phyloP scores from a whole-genome alignment of 2,888 invertebrate genomes.

The Periphyllus acericola region DNA sequence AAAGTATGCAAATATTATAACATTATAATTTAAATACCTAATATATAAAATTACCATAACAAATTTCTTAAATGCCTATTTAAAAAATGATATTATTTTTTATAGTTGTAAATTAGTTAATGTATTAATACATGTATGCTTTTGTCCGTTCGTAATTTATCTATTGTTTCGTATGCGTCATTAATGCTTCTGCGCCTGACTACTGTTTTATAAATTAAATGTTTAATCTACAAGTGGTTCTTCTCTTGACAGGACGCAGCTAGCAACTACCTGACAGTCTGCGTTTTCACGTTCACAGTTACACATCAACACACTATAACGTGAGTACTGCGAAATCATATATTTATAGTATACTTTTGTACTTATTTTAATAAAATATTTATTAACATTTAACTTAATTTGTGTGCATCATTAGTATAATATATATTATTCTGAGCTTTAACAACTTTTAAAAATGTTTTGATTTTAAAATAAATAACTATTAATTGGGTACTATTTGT shows the following conservation, averaged over 20 bases:
- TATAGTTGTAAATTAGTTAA: background rate
- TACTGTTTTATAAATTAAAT: conserved; percentile 50
- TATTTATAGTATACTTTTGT: background rate
- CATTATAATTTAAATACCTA: background rate
- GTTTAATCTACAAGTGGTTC: conserved; percentile 63
- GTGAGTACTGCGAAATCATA: conserved; percentile 44
- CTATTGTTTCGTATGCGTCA: background rate
- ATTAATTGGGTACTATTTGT: background rate
- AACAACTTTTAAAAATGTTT: background rate
- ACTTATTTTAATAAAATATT: background rate
- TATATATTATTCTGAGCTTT: background rate
- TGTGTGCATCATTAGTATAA: background rate
- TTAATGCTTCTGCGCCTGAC: conserved; percentile 46
- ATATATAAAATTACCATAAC: too few relatives aligned
- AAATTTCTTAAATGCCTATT: too few relatives aligned
- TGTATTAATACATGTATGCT: background rate
- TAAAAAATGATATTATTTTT: background rate
- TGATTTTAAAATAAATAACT: background rate
- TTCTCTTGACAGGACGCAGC: conserved; percentile 53
- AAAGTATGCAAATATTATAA: background rate
- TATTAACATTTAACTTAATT: background rate
- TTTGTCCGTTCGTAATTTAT: background rate
- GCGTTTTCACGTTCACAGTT: conserved; percentile 58
- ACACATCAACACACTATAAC: conserved; percentile 37
- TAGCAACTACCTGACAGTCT: conserved; percentile 54